Percentiles rank a stretch among this genome's conserved stretches.
Conservation (phyloP, 1,140 invertebrate genomes). For the Melitaea cinxia region DNA sequence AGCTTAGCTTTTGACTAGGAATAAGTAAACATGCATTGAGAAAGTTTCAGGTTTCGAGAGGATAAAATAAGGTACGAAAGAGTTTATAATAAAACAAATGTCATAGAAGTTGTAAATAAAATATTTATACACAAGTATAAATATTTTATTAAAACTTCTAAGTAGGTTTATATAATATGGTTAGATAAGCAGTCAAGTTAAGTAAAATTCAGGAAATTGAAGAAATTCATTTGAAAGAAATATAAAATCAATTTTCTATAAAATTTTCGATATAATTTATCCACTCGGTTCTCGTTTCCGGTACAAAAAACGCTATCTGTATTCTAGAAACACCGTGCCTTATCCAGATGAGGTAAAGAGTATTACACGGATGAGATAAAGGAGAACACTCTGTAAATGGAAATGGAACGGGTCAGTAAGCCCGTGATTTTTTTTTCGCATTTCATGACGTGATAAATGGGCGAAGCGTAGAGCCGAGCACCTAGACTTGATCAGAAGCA, state of each 20-base stretch:
- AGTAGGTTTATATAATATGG: too few species aligned
- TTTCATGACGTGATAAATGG: constrained; percentile 76
- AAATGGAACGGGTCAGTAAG: constrained; percentile 76
- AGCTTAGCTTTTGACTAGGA: too few species aligned
- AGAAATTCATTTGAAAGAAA: too few species aligned
- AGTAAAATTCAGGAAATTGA: too few species aligned
- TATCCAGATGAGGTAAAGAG: constrained; percentile 21
- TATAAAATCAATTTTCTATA: not conserved
- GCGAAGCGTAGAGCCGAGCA: constrained; percentile 42
- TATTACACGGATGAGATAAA: constrained; percentile 60
- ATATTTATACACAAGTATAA: too few species aligned
- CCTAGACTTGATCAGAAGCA: constrained; percentile 48
- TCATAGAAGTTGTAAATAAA: too few species aligned
- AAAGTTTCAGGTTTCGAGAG: too few species aligned
- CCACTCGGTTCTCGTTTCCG: not conserved
- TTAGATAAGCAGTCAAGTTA: too few species aligned
- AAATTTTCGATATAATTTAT: not conserved
- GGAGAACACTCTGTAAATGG: constrained; percentile 71
- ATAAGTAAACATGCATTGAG: too few species aligned
- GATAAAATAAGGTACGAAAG: too few species aligned
- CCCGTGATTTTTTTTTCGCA: constrained; percentile 69
- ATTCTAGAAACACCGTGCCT: constrained; percentile 12
- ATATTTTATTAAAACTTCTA: too few species aligned
- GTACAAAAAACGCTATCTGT: constrained; percentile 18
- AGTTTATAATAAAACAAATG: too few species aligned